A percentile compares a stretch with the other conserved stretches of the same genome.
Evolutionary conservation across 35 echinoderm and acorn worm species (phyloP).

Genomic region (Eucidaris tribuloides): DNA sequence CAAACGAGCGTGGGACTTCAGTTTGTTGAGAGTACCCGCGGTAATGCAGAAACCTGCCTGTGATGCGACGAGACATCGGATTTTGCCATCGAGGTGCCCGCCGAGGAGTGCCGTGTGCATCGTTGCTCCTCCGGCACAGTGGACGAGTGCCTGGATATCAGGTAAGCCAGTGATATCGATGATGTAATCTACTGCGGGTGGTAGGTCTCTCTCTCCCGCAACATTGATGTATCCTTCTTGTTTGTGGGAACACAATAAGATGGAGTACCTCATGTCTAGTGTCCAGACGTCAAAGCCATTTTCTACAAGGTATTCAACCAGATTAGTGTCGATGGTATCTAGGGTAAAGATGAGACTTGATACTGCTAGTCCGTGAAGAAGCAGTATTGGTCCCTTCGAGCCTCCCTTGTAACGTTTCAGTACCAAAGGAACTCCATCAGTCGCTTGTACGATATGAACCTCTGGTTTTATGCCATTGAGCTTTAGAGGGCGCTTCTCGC

Average conservation of each 20-base stretch:
- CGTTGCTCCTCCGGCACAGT: constrained; percentile 61
- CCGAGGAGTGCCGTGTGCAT: constrained; percentile 24
- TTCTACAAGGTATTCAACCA: constrained; percentile 59
- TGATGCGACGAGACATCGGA: constrained; percentile 50
- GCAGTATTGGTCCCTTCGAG: constrained; percentile 51
- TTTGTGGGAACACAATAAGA: constrained; percentile 31
- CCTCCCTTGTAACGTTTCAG: constrained; percentile 58
- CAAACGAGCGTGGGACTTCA: constrained; percentile 38
- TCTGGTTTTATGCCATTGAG: constrained; percentile 40
- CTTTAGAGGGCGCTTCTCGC: constrained; percentile 54
- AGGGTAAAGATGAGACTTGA: constrained; percentile 43
- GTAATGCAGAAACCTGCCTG: constrained; percentile 57
- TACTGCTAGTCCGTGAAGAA: constrained; percentile 66
- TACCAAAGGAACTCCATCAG: constrained; percentile 47
- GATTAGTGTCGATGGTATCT: constrained; percentile 68
- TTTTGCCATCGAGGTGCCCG: constrained; percentile 49
- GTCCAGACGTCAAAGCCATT: constrained; percentile 61
- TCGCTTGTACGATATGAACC: constrained; percentile 21
- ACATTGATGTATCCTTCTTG: constrained; percentile 26
- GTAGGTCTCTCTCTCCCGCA: constrained; percentile 42
- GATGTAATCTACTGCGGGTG: constrained; percentile 55
- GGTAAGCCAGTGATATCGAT: constrained; percentile 33
- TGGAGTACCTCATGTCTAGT: constrained; percentile 62
- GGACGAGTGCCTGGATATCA: constrained; percentile 50
- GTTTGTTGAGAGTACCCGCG: constrained; percentile 43